A percentile compares a stretch with the other conserved stretches of the same genome.
These are phyloP conservation scores for Bryconaethiops microstoma DNA, from an alignment of 2,797 vertebrate species.

Conservation along the genomic window DNA sequence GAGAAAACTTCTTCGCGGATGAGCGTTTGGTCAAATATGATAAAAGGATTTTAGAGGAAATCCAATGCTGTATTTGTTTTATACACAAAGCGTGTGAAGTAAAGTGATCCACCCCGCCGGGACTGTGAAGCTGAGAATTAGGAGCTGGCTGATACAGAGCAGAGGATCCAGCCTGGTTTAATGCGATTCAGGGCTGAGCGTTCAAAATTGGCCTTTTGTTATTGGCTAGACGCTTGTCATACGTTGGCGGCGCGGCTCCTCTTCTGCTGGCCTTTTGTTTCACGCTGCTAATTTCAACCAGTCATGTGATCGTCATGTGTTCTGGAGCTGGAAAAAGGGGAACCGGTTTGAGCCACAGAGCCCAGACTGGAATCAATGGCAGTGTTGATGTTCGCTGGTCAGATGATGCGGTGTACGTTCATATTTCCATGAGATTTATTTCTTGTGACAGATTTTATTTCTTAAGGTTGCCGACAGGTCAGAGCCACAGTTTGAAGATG, in stretches of 20 bases:
- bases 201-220: constrained; percentile 7
- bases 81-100: constrained; percentile 17
- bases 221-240: constrained; percentile 9
- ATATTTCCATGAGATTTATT: background rate
- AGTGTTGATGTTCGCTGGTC: background rate
- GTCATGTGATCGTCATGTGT: constrained; percentile 23
- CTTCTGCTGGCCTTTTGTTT: background rate
- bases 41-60: constrained; percentile 52
- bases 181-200: background rate
- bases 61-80: constrained; percentile 48
- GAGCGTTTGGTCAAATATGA: constrained; percentile 35
- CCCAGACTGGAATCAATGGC: background rate
- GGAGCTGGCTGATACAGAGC: constrained; percentile 6
- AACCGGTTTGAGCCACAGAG: background rate
- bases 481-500: no score
- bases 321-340: background rate
- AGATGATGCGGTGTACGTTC: constrained; percentile 15
- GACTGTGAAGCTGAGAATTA: constrained; percentile 25
- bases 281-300: background rate
- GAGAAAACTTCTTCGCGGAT: constrained; percentile 13
- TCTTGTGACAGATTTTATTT: background rate
- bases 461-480: no score
- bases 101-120: constrained; percentile 33
- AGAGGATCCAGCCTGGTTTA: background rate
- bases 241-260: background rate